phyloP scores from a whole-genome alignment of 2,113 vertebrate genomes.

The Sander lucioperca region DNA sequence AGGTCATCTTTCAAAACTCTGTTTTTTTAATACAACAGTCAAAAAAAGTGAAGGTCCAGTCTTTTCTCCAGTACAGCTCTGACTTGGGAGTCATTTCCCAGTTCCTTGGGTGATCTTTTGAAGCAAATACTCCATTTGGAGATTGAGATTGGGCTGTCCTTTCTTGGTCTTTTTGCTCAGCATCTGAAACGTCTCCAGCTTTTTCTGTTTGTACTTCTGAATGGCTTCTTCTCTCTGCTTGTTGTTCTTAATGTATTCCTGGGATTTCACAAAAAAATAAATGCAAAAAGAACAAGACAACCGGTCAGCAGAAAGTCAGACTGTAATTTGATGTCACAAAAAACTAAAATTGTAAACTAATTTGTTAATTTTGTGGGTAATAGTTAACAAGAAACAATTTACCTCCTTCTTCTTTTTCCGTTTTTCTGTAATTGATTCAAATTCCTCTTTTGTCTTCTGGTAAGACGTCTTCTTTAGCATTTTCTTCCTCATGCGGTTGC shows the following conservation, averaged over 20 bases:
- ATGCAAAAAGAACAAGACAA: background rate
- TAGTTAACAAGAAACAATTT: background rate
- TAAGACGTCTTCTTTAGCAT: constrained; percentile 89
- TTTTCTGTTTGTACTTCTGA: constrained; percentile 91
- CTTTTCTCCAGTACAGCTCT: background rate
- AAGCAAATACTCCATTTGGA: constrained; percentile 95
- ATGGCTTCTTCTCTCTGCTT: constrained; percentile 90
- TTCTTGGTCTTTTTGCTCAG: constrained; percentile 94
- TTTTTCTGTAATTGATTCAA: constrained; percentile 86
- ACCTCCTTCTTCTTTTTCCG: constrained; percentile 90
- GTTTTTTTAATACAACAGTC: background rate
- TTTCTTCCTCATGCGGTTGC: constrained; percentile 81
- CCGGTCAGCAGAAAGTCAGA: background rate
- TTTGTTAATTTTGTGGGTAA: background rate
- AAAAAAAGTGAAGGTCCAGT: background rate
- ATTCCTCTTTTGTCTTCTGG: constrained; percentile 93
- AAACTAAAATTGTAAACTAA: background rate
- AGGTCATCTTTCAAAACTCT: background rate
- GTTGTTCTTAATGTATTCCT: constrained; percentile 89
- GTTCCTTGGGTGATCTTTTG: constrained; percentile 90
- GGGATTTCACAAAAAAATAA: constrained; percentile 8
- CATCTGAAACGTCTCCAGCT: constrained; percentile 91
- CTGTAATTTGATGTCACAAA: background rate
- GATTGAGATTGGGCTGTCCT: constrained; percentile 96
- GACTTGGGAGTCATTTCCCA: constrained; percentile 57